Evolutionary conservation across 2,797 vertebrate genomes (phyloP), one percentile per base, ranked within the genome.

Genomic region (Neostethus bicornis): DNA sequence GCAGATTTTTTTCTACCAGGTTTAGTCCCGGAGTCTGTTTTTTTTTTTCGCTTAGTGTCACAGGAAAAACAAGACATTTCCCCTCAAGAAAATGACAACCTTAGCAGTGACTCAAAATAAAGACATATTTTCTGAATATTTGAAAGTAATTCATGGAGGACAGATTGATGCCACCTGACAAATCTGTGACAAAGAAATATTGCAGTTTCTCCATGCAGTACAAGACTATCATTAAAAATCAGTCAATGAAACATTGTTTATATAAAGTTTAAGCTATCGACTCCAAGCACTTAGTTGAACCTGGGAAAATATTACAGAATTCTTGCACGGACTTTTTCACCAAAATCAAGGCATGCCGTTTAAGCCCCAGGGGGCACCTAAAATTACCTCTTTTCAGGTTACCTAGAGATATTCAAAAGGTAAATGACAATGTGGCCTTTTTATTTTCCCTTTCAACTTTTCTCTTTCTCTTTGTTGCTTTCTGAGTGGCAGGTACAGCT

Each of bases 401-500:
- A 79, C 70, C 70, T 76, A 78, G 75, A 82, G 61, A 80, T 85
- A 81, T 81, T 83, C 63, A 79, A 85, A 86, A 87, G 58, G 62
- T 42, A 77, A 79, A 84, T 66, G 61, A 87, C 72, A 81, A 81
- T 65, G 67, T 70, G 28, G 57, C 70, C 54, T 60, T 43, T 79
- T 58, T 66, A 61, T 34, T 28, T 34, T 32, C 24, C 14, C 51
- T 63, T 31, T 28, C 25, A 59, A 60, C 48, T 72, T n/a, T 65
- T 75, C 73, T 61, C 29, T 74, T 66, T 65, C 48, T 66, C 54
- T 79, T 45, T 61, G 51, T 70, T 72, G 53, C 77, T 45, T 21
- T 70, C 74, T 86, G 88, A 92, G 75, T 87, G 89, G 84, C 89
- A 90, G 89, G 74, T 85, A 87, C 75, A 84, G 69, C 66, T 37